These are phyloP conservation scores for Hypotaenidia philippensis DNA, from an alignment of 2,797 vertebrate genomes.

Conservation along the genomic window DNA sequence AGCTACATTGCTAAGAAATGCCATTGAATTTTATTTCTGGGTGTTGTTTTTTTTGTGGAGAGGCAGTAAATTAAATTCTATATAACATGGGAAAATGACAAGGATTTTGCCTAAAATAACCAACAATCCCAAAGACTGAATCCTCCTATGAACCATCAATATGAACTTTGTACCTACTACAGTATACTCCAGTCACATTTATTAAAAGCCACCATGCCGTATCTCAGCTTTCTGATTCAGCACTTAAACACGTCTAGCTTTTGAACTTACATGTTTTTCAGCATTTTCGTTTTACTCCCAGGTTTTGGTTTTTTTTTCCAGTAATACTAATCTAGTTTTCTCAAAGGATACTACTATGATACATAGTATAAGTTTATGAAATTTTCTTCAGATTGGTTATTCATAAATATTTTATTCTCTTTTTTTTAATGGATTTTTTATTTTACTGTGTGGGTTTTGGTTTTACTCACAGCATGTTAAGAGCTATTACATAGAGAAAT, in stretches of 20 bases:
- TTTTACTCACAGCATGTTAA: neutral
- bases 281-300: neutral
- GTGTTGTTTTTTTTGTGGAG: neutral
- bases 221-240: neutral
- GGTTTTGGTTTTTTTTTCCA: neutral
- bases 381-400: neutral
- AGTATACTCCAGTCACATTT: neutral
- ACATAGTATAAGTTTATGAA: neutral
- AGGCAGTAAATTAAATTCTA: neutral
- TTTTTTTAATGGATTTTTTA: neutral
- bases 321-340: neutral
- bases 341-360: neutral
- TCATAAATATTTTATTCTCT: neutral
- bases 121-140: neutral
- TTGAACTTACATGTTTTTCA: neutral
- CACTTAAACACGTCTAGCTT: neutral
- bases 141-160: neutral
- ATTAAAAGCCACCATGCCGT: neutral
- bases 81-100: neutral
- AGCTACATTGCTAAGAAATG: neutral
- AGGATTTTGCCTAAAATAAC: neutral
- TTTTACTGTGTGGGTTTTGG: accelerated
- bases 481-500: neutral
- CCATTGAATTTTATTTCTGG: neutral
- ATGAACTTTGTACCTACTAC: neutral